phyloP scores from a whole-genome alignment of 2,113 vertebrate genomes.

The Alexandromys fortis region DNA sequence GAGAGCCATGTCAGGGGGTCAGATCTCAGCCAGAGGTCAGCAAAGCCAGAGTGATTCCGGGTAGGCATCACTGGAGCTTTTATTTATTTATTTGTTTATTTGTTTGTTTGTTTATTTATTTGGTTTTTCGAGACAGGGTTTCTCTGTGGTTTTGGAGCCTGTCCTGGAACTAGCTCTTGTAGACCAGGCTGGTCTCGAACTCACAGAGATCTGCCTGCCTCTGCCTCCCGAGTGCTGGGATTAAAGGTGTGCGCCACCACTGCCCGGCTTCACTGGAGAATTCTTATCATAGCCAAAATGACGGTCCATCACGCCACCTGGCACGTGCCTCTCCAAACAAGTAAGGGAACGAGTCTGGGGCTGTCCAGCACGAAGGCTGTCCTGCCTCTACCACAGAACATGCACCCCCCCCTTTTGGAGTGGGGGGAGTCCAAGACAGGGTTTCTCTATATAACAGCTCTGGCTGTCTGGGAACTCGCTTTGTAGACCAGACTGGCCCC shows the following conservation, averaged over 20 bases:
- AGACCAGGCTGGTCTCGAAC: too few relatives aligned
- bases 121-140: too few relatives aligned
- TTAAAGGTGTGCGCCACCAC: too few relatives aligned
- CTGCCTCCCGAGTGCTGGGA: too few relatives aligned
- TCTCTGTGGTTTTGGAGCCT: too few relatives aligned
- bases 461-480: not conserved
- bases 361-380: rapidly evolving
- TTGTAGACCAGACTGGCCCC: not conserved
- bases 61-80: too few relatives aligned
- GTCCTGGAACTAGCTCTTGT: too few relatives aligned
- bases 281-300: conserved; percentile 33
- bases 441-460: not conserved
- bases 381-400: not conserved
- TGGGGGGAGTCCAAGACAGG: not conserved
- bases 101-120: too few relatives aligned
- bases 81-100: too few relatives aligned
- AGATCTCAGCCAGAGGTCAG: conserved; percentile 49
- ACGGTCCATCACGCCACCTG: not conserved
- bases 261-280: too few relatives aligned
- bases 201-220: too few relatives aligned
- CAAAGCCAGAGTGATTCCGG: not conserved
- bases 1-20: conserved; percentile 18
- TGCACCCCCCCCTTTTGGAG: too few relatives aligned
- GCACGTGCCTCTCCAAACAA: not conserved
- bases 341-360: not conserved